Base-by-base conservation (phyloP, 2,113 vertebrate genomes). In the Xiphorhynchus elegans region DNA sequence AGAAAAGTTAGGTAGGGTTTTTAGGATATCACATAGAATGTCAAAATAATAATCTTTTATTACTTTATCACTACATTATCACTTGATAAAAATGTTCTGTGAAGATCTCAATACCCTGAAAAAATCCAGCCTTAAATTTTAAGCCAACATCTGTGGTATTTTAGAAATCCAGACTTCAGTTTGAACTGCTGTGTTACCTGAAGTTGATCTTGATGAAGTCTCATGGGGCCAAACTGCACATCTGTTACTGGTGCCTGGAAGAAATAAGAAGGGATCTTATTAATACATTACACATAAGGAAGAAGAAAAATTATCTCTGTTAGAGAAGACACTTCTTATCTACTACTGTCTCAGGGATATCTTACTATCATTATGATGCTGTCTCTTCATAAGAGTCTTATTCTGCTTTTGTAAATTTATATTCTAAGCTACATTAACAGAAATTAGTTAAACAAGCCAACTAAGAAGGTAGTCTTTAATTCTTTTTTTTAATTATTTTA, bases 141-240 rank as follows among this genome's bases (percentile, higher is more conserved):
- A 84, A 59, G 66, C 25, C 67, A 77, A 72, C 9, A 58, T 75
- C 33, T 46, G 19, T 35, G 39, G 52, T 52, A 8, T 17, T 90
- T 89, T 25, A 88, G 59, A 87, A 91, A 88, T 39, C 46, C 78
- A 67, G 47, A 52, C 24, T 93, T 74, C 47, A 31, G 13, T 52
- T 72, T 74, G 72, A 84, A 72, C 47, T 74, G 46, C 5, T 83
- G 10, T 42, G 37, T 90, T 99, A 99, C 99, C 99, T 99, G 99
- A 99, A 99, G 98, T 92, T 99, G 99, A 98, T 99, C 99, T 98
- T 98, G 98, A 97, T 98, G 98, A 97, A 99, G 98, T 98, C 98
- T 99, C 99, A 99, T 99, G 97, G 99, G 99, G 96, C 99, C 99
- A 97, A 99, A 99, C 94, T 99, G 99, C 98, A 99, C 98, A 95